Percentiles rank a stretch among this genome's conserved stretches.
phyloP scores from a whole-genome alignment of 2,888 invertebrate species.

The Dexiosoma caninum region DNA sequence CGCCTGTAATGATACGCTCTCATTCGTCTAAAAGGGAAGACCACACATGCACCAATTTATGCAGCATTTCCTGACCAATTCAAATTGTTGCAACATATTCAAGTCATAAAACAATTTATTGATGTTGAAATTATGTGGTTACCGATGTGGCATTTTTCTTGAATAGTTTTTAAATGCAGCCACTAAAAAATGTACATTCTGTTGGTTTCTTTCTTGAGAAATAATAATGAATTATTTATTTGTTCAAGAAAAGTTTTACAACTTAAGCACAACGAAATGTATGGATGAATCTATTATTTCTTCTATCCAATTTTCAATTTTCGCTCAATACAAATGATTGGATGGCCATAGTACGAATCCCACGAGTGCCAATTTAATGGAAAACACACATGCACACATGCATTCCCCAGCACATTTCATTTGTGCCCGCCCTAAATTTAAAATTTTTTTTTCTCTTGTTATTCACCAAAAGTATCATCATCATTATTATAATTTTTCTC shows the following conservation, averaged over 20 bases:
- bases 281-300: conserved; percentile 12
- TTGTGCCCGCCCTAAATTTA: conserved; percentile 48
- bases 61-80: background rate
- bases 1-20: conserved; percentile 21
- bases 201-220: background rate
- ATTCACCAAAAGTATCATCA: background rate
- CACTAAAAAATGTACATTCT: background rate
- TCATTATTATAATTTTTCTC: conserved; percentile 1
- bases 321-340: conserved; percentile 26
- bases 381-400: background rate
- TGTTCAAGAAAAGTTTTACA: conserved; percentile 58
- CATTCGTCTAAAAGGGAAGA: background rate
- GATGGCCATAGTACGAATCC: conserved; percentile 1
- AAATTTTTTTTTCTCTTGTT: background rate
- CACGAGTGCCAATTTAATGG: background rate
- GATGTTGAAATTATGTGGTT: conserved; percentile 47
- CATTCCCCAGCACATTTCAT: background rate
- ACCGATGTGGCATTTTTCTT: conserved; percentile 39
- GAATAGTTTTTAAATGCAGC: background rate
- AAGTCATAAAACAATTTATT: conserved; percentile 20
- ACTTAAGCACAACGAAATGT: conserved; percentile 23
- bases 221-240: conserved; percentile 46
- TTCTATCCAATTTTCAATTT: conserved; percentile 11
- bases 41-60: conserved; percentile 41
- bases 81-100: background rate